Percentiles rank a stretch among this genome's conserved stretches.
phyloP scores from a whole-genome alignment of 2,888 invertebrate genomes.

The Drosophila prolongata region DNA sequence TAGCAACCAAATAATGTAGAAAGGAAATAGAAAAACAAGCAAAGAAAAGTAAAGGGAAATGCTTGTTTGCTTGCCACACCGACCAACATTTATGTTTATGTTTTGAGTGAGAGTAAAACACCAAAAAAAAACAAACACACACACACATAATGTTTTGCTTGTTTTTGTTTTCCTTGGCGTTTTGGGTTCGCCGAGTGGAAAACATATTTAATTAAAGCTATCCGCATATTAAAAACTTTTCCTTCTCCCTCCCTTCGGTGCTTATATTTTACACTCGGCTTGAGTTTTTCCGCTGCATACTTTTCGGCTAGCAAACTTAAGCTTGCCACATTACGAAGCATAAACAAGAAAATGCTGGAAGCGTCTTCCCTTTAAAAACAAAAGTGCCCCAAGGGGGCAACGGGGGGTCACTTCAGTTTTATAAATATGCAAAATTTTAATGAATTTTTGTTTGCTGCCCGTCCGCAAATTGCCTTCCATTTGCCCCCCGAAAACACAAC shows the following conservation, averaged over 20 bases:
- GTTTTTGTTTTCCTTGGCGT: constrained; percentile 36
- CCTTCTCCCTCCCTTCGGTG: constrained; percentile 12
- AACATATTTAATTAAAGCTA: constrained; percentile 80
- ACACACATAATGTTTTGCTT: constrained; percentile 23
- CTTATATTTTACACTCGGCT: constrained; percentile 71
- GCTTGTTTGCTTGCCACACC: constrained; percentile 56
- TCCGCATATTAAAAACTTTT: constrained; percentile 80
- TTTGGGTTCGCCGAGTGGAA: constrained; percentile 73
- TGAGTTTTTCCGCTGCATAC: constrained; percentile 48
- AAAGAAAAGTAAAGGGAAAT: constrained; percentile 32
- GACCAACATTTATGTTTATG: constrained; percentile 66
- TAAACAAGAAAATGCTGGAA: constrained; percentile 57
- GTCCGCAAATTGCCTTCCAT: constrained; percentile 35
- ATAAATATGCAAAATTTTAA: constrained; percentile 80
- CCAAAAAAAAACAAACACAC: constrained; percentile 43
- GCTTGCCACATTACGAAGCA: constrained; percentile 76
- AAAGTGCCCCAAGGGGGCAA: constrained; percentile 62
- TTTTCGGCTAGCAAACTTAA: constrained; percentile 63
- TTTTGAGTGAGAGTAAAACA: constrained; percentile 34
- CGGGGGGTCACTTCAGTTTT: constrained; percentile 75
- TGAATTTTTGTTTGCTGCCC: constrained; percentile 68
- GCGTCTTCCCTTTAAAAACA: constrained; percentile 42
- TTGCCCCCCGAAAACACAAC: constrained; percentile 4
- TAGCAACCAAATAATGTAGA: constrained; percentile 15
- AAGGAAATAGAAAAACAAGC: constrained; percentile 12